These are phyloP conservation scores for Euspilapteryx auroguttella DNA, from an alignment of 2,888 invertebrate genomes.

Conservation along the genomic window DNA sequence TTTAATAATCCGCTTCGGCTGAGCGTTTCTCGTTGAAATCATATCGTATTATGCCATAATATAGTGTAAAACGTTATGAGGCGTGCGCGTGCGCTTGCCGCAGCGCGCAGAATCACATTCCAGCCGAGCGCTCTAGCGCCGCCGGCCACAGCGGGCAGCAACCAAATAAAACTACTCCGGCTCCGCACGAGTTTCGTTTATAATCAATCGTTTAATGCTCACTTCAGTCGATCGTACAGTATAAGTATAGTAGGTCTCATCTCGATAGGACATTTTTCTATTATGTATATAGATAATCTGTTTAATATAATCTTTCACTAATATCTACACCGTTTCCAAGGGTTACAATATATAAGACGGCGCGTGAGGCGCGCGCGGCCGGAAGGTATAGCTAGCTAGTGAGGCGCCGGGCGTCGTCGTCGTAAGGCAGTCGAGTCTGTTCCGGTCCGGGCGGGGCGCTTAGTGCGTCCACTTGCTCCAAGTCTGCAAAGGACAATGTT, in stretches of 20 bases:
- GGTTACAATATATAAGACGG: conserved; percentile 43
- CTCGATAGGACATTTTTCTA: conserved; percentile 55
- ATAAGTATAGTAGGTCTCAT: conserved; percentile 44
- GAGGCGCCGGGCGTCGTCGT: conserved; percentile 2
- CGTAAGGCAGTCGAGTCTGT: conserved; percentile 15
- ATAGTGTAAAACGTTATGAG: conserved; percentile 44
- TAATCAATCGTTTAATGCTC: conserved; percentile 43
- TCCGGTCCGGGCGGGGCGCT: conserved; percentile 14
- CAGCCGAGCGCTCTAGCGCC: too few relatives aligned
- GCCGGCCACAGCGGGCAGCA: conserved; percentile 18
- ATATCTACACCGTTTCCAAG: conserved; percentile 58
- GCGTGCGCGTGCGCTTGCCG: conserved; percentile 28
- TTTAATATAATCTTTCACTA: conserved; percentile 57
- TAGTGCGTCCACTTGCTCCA: conserved; percentile 59
- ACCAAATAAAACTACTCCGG: conserved; percentile 39
- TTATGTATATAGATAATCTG: conserved; percentile 59
- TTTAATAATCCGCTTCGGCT: conserved; percentile 36
- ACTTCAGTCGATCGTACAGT: conserved; percentile 50
- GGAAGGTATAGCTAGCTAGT: conserved; percentile 4
- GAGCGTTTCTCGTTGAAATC: conserved; percentile 35
- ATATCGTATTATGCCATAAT: conserved; percentile 60
- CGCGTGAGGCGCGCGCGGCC: conserved; percentile 10
- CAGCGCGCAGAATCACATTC: conserved; percentile 47
- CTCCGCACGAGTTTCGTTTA: conserved; percentile 35
- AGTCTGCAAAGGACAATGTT: conserved; percentile 18